These are phyloP conservation scores for Psilanteris sp. DNA, from an alignment of 1,140 invertebrate species.

Conservation along the genomic window DNA sequence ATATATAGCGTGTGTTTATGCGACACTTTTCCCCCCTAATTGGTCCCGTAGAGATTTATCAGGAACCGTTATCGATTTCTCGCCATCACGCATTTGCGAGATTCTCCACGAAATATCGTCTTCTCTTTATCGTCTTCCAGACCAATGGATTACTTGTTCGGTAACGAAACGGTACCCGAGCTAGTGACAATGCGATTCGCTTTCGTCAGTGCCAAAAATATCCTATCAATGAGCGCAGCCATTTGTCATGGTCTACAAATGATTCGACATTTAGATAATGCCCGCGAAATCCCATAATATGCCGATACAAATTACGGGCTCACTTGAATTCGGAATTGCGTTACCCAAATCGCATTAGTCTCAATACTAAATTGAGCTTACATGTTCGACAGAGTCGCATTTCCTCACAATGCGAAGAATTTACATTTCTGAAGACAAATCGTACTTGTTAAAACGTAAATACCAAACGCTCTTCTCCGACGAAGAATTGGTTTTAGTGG, in stretches of 20 bases:
- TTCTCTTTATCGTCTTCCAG: constrained; percentile 64
- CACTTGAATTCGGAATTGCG: constrained; percentile 33
- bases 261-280: constrained; percentile 46
- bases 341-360: constrained; percentile 48
- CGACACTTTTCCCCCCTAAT: constrained; percentile 42
- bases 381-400: constrained; percentile 23
- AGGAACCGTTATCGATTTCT: constrained; percentile 62
- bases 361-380: constrained; percentile 50
- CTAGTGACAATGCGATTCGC: constrained; percentile 10
- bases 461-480: too few relatives aligned
- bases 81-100: constrained; percentile 46
- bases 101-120: constrained; percentile 60
- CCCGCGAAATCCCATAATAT: constrained; percentile 40
- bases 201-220: constrained; percentile 35
- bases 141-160: constrained; percentile 37
- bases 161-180: constrained; percentile 20
- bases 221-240: constrained; percentile 9
- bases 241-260: constrained; percentile 41
- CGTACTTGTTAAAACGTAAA: too few relatives aligned
- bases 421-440: constrained; percentile 33
- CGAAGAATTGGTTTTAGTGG: too few relatives aligned
- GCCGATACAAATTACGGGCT: constrained; percentile 50
- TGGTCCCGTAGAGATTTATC: constrained; percentile 46
- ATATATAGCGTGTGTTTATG: constrained; percentile 42
- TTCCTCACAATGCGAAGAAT: constrained; percentile 26